Evolutionary conservation across 2,113 vertebrate species (phyloP).

Genomic region (Struthio camelus): DNA sequence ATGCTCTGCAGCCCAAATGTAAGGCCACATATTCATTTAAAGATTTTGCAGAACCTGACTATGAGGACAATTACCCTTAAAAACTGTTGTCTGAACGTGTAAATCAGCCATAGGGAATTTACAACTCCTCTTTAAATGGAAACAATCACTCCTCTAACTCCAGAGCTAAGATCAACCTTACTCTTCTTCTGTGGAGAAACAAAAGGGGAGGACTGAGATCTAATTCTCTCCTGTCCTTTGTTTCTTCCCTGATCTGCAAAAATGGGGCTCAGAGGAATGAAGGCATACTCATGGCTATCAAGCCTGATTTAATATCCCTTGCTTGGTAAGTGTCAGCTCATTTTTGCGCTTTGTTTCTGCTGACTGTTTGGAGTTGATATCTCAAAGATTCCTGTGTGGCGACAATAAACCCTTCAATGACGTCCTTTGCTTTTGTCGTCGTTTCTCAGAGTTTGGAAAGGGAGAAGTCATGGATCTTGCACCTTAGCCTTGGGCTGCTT

Average conservation of each 20-base stretch:
- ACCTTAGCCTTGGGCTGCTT: neutral
- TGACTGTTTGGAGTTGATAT: neutral
- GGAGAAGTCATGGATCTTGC: neutral
- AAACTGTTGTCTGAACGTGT: neutral
- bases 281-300: neutral
- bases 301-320: neutral
- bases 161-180: neutral
- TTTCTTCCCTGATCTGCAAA: neutral
- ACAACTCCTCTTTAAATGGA: neutral
- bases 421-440: neutral
- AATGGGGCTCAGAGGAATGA: neutral
- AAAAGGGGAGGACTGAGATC: neutral
- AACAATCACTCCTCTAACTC: neutral
- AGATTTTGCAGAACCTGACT: too few relatives aligned
- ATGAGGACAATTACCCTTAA: too few relatives aligned
- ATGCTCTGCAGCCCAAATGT: neutral
- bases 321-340: neutral
- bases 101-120: neutral
- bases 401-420: neutral
- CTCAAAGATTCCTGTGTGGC: neutral
- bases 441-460: neutral
- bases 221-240: neutral
- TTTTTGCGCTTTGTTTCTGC: neutral
- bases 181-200: neutral
- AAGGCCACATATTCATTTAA: neutral